Conservation (phyloP, 2,888 invertebrate species). For the Rotaria macrura region DNA sequence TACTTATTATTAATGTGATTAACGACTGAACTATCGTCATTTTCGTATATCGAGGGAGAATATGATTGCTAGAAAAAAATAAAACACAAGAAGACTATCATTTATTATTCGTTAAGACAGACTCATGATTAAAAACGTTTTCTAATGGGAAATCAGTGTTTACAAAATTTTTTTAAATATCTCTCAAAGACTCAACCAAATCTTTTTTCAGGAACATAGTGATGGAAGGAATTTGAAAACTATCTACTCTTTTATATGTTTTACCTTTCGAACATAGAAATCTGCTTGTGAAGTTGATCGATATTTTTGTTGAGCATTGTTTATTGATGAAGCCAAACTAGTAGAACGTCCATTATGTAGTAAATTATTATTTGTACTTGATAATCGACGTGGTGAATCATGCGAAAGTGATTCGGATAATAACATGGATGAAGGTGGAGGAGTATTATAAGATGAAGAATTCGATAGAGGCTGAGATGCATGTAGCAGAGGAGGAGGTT, state of each 20-base stretch:
- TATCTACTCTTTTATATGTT: too few relatives aligned
- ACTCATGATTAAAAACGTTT: too few relatives aligned
- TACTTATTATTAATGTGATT: not conserved
- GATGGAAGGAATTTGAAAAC: too few relatives aligned
- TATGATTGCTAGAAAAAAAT: not conserved
- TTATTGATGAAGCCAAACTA: not conserved
- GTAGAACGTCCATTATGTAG: not conserved
- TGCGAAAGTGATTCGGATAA: not conserved
- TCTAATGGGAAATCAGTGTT: too few relatives aligned
- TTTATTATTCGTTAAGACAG: too few relatives aligned
- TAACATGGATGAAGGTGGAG: not conserved
- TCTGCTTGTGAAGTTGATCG: not conserved
- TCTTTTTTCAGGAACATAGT: too few relatives aligned
- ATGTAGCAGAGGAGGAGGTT: not conserved
- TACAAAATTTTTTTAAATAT: too few relatives aligned
- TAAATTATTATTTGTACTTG: not conserved
- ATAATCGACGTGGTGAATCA: not conserved
- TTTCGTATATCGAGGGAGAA: not conserved
- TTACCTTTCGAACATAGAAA: not conserved
- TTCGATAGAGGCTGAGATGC: not conserved
- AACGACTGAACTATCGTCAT: not conserved
- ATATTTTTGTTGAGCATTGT: not conserved
- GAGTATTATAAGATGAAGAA: not conserved
- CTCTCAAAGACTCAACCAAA: too few relatives aligned
- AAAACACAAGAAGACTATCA: not conserved